Base-by-base conservation (phyloP, 2,888 invertebrate genomes). In the Choreutis nemorana region DNA sequence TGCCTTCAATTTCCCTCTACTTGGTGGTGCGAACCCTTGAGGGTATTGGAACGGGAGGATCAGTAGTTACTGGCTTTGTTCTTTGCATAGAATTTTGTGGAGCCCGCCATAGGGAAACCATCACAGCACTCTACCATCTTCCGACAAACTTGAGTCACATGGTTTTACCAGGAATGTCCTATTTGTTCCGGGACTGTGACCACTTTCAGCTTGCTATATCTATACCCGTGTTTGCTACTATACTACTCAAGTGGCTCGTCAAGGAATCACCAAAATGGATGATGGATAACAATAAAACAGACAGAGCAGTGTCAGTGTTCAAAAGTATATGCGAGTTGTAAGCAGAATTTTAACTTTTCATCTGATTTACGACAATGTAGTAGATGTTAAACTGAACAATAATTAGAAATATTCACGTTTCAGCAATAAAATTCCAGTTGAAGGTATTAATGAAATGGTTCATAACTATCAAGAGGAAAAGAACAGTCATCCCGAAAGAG, bases 261-360 rank as follows among this genome's bases (percentile, higher is more conserved):
- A 41, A 55, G 34, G 73, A 72, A 31, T 72, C 72, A 0, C 73
- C 71, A 0, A 72, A 68, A 34, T 73, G 73, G 73, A 40, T 72
- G 34, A 40, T 72, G 50, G 65, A 67, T 35, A 58, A 40, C n/a
- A 52, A 48, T 14, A 35, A 49, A 1, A 35, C 57, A 14, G 54
- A 59, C 2, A 39, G 49, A 32, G 57, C 66, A 3, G 45, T 50
- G 1, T 10, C 2, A 2, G 58, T 63, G 2, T 57, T 73, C 59
- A 50, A 61, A 16, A 65, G 47, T 25, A 44, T 68, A 32, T 50
- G 46, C 13, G 42, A 40, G 28, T 68, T 60, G 71, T 72, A 34
- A 62, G 67, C 18, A 18, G 18, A 18, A 18, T 18, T 18, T 18
- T 18, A 18, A 6, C 18, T n/a, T 1, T 18, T 8, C 18, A 18